Evolutionary conservation across 2,797 vertebrate genomes (phyloP).

Genomic region (Dryobates pubescens): DNA sequence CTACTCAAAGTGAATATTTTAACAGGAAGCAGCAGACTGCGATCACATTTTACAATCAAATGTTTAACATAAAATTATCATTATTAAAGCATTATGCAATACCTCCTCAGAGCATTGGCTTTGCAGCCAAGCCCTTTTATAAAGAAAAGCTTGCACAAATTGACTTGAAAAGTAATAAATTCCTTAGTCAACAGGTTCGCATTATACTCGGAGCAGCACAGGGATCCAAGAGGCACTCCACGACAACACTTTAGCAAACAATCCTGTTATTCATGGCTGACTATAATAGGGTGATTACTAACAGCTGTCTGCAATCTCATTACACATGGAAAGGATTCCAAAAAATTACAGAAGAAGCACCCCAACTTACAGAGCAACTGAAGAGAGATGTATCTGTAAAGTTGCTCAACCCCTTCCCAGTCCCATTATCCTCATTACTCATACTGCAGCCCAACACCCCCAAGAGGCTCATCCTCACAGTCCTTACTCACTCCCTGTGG

Average conservation of each 20-base stretch:
- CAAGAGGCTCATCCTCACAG: background rate
- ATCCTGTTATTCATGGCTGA: constrained; percentile 69
- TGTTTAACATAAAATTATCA: constrained; percentile 25
- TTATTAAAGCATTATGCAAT: constrained; percentile 12
- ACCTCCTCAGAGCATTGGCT: background rate
- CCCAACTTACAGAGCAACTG: constrained; percentile 20
- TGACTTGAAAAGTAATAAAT: constrained; percentile 56
- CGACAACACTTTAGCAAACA: constrained; percentile 50
- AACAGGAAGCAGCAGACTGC: background rate
- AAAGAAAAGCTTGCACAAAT: constrained; percentile 9
- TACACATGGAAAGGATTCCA: constrained; percentile 38
- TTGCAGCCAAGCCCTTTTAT: constrained; percentile 1
- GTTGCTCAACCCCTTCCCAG: constrained; percentile 9
- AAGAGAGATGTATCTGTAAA: background rate
- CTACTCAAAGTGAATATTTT: background rate
- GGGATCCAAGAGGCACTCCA: constrained; percentile 56
- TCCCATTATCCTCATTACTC: background rate
- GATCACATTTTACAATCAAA: background rate
- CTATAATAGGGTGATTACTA: constrained; percentile 56
- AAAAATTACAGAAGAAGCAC: constrained; percentile 38
- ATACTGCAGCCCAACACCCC: background rate
- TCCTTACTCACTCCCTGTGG: background rate
- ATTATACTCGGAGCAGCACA: constrained; percentile 33
- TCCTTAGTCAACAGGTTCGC: constrained; percentile 60
- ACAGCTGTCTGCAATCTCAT: constrained; percentile 59